These are phyloP conservation scores for Columbina picui DNA, from an alignment of 2,113 vertebrate species.

Conservation along the genomic window DNA sequence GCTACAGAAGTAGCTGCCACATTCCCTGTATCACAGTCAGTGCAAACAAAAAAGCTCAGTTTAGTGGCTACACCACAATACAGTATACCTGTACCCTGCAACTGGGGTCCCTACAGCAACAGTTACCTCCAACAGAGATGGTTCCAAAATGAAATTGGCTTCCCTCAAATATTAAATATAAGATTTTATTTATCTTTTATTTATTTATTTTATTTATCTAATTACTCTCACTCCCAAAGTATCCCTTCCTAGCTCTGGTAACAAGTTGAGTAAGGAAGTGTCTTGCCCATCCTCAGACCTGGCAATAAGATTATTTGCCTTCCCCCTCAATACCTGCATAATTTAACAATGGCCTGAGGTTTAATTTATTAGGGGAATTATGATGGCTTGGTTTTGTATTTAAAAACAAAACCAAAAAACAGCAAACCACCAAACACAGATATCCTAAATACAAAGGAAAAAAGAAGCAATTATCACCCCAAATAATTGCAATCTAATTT, in stretches of 20 bases:
- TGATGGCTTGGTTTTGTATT: neutral
- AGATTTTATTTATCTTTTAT: neutral
- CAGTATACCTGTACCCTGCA: neutral
- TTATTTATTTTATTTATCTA: constrained; percentile 6
- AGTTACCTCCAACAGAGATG: neutral
- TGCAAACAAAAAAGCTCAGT: neutral
- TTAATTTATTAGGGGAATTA: neutral
- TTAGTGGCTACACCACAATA: neutral
- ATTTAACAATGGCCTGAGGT: neutral
- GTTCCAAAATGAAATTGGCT: constrained; percentile 26
- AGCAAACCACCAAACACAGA: neutral
- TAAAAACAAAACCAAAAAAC: neutral
- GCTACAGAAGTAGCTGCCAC: neutral
- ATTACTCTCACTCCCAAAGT: neutral
- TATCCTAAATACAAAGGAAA: neutral
- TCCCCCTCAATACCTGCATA: neutral
- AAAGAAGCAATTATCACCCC: neutral
- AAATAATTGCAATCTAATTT: neutral
- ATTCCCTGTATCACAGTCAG: neutral
- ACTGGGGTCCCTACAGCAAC: neutral
- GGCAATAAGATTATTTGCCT: neutral
- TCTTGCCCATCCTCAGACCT: neutral
- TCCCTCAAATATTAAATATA: neutral
- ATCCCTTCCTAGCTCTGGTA: neutral
- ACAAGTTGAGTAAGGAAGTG: neutral